A percentile compares a stretch with the other conserved stretches of the same genome.
These are phyloP conservation scores for Virgularia gustaviana DNA, from an alignment of 92 coral and sea anemone species.

Conservation along the genomic window DNA sequence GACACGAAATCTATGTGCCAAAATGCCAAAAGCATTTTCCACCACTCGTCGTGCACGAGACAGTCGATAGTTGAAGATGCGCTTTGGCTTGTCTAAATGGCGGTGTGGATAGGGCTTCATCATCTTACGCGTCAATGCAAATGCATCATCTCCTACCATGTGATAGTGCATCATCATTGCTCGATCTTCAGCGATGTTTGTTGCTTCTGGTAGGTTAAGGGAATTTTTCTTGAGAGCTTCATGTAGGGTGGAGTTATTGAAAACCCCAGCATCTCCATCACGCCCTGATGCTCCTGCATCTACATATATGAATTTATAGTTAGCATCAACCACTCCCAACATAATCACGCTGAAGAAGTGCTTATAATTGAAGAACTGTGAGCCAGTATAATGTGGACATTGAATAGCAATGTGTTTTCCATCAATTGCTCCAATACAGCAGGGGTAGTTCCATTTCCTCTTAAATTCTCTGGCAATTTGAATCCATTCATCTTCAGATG, in stretches of 20 bases:
- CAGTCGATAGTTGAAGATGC: slow-evolving; percentile 48
- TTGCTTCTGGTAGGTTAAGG: slow-evolving; percentile 37
- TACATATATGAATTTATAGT: slow-evolving; percentile 56
- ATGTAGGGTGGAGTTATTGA: slow-evolving; percentile 34
- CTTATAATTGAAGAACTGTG: slow-evolving; percentile 50
- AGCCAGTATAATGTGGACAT: slow-evolving; percentile 49
- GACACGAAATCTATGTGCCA: slow-evolving; percentile 44
- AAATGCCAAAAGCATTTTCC: slow-evolving; percentile 54
- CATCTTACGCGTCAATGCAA: background rate
- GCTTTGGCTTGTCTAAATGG: slow-evolving; percentile 30
- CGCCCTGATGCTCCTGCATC: slow-evolving; percentile 65
- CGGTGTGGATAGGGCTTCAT: slow-evolving; percentile 50
- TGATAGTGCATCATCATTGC: slow-evolving; percentile 31
- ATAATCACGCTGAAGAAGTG: slow-evolving; percentile 38
- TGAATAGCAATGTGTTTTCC: slow-evolving; percentile 57
- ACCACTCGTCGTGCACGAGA: slow-evolving; percentile 45
- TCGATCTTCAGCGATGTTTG: slow-evolving; percentile 32
- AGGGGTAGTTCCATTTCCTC: slow-evolving; percentile 36
- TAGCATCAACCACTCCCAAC: slow-evolving; percentile 46
- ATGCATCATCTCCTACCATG: slow-evolving; percentile 49
- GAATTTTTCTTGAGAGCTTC: slow-evolving; percentile 40
- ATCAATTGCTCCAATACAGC: slow-evolving; percentile 51
- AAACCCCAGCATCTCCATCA: slow-evolving; percentile 64
- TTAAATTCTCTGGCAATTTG: slow-evolving; percentile 7
- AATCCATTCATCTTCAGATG: slow-evolving; percentile 9